Conservation (phyloP, 1,140 invertebrate species). For the Tetramorium parvispinum region DNA sequence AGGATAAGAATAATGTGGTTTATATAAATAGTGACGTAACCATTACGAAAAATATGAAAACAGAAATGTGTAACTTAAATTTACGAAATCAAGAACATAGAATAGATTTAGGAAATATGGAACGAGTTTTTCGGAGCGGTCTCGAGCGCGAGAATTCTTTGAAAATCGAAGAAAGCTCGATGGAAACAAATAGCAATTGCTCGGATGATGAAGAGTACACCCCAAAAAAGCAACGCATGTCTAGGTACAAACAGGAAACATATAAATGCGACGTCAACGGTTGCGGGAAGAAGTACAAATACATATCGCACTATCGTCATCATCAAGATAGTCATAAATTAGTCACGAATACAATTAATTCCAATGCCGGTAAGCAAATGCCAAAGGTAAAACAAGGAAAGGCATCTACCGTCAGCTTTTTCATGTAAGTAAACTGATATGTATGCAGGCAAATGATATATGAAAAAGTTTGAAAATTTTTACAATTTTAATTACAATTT, state of each 20-base stretch:
- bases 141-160: constrained; percentile 74
- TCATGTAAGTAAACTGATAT: constrained; percentile 78
- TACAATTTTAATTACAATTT: too few relatives aligned
- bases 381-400: constrained; percentile 79
- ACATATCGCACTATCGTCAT: constrained; percentile 85
- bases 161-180: constrained; percentile 75
- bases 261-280: constrained; percentile 82
- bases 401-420: constrained; percentile 83
- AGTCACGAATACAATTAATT: constrained; percentile 72
- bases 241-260: constrained; percentile 82
- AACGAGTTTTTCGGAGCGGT: constrained; percentile 79
- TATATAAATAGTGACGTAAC: constrained; percentile 81
- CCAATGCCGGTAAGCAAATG: constrained; percentile 73
- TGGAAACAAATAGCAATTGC: constrained; percentile 77
- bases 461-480: too few relatives aligned
- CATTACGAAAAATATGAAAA: constrained; percentile 79
- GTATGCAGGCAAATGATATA: too few relatives aligned
- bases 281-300: constrained; percentile 84
- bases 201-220: constrained; percentile 84
- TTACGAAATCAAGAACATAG: constrained; percentile 78
- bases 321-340: constrained; percentile 84
- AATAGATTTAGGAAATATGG: constrained; percentile 81
- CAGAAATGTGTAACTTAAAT: constrained; percentile 70
- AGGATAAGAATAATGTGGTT: constrained; percentile 77
- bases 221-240: constrained; percentile 84